Evolutionary conservation across 2,888 invertebrate genomes (phyloP), one percentile per base, ranked within the genome.

Genomic region (Caenorhabditis sp.): DNA sequence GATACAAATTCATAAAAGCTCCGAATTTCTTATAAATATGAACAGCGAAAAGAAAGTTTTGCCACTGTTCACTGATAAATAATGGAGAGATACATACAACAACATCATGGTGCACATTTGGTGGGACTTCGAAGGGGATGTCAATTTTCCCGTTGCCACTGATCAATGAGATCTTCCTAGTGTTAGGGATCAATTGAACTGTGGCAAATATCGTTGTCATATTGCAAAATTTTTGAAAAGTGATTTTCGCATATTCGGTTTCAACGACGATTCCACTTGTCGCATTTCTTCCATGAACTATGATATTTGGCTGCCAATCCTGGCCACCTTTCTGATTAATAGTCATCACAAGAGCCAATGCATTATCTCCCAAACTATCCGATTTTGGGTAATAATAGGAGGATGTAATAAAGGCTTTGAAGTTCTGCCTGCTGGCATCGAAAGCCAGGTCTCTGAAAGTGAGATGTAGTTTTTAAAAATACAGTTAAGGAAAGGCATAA

Each of bases 1-100:
- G 53, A 62, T 80, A 80, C 0, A 80, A 52, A 56, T 80, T 76
- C 78, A 78, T 76, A 20, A 62, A 66, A 10, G 71, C 67, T 1
- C 80, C 80, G 56, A 74, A 80, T 66, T 70, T 74, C 56, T 66
- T 74, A 59, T 80, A 80, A 61, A 73, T 74, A 53, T 80, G 80
- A 7, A 65, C 72, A 21, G 80, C 77, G 17, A 80, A 74, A 26
- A 80, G 50, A 36, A 76, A 76, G 21, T 65, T 67, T 26, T 80
- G 78, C 80, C 80, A 80, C 23, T 78, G 76, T 59, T 80, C 80
- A 43, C 63, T 72, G 12, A 76, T 76, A 54, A 76, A 80, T 17
- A 80, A 63, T 12, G 80, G 80, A 1, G 80, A 76, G 0, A 76
- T 70, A 59, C 80, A 80, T 20, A 73, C 74, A 21, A 80, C 78